Percentiles rank a stretch among this genome's conserved stretches.
phyloP scores from a whole-genome alignment of 2,113 vertebrate species.

The Trogon melanurus region DNA sequence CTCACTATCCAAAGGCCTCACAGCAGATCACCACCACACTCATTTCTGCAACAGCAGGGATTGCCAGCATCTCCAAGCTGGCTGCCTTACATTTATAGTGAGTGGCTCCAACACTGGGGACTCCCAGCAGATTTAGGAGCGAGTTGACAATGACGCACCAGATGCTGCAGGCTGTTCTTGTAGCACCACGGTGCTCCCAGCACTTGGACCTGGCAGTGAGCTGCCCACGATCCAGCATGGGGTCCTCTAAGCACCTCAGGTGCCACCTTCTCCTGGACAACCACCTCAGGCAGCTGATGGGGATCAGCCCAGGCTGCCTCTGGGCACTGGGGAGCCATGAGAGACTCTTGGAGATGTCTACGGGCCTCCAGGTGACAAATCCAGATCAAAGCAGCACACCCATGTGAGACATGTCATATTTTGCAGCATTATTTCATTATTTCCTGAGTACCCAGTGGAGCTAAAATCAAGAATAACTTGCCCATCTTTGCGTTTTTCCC shows the following conservation, averaged over 20 bases:
- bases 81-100: not conserved
- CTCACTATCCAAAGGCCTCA: not conserved
- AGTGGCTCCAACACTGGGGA: not conserved
- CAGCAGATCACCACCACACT: not conserved
- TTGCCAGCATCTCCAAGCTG: not conserved
- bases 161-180: not conserved
- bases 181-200: not conserved
- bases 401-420: accelerated
- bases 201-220: accelerated
- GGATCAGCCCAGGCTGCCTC: not conserved
- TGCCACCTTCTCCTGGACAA: not conserved
- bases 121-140: not conserved
- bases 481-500: not conserved
- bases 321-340: not conserved
- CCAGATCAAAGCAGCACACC: not conserved
- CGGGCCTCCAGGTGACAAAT: not conserved
- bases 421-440: not conserved
- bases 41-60: not conserved
- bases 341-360: not conserved
- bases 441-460: not conserved
- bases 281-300: not conserved
- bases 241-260: not conserved
- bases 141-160: not conserved
- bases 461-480: not conserved
- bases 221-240: accelerated